phyloP scores from a whole-genome alignment of 2,113 vertebrate species.

The Rutilus rutilus region DNA sequence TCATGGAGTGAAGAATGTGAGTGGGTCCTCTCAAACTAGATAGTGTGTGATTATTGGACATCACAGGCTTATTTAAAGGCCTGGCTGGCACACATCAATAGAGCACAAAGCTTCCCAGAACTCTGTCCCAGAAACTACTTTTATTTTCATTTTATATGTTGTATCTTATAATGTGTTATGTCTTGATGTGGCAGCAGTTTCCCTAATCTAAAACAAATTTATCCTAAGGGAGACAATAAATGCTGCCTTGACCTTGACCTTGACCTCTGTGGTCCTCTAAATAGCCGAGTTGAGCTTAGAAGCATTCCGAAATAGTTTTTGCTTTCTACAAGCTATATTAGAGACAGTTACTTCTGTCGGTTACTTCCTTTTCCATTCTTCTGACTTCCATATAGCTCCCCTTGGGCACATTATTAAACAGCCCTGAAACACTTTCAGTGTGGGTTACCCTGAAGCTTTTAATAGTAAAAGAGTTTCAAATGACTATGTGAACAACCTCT shows the following conservation, averaged over 20 bases:
- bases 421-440: neutral
- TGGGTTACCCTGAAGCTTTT: conserved; percentile 48
- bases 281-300: conserved; percentile 61
- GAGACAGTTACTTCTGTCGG: too few species aligned
- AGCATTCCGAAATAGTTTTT: conserved; percentile 61
- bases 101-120: conserved; percentile 48
- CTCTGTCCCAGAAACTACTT: too few species aligned
- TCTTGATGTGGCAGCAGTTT: too few species aligned
- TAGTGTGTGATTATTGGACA: neutral
- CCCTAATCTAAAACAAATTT: too few species aligned
- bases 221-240: too few species aligned
- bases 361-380: conserved; percentile 59
- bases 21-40: neutral
- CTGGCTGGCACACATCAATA: conserved; percentile 4
- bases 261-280: conserved; percentile 47
- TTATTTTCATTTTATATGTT: too few species aligned
- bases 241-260: too few species aligned
- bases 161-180: too few species aligned
- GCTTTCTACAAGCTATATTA: conserved; percentile 53
- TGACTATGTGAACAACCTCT: too few species aligned
- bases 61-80: neutral
- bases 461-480: neutral
- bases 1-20: neutral
- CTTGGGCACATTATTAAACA: neutral
- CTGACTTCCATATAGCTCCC: neutral